Percentiles rank a stretch among this genome's conserved stretches.
phyloP scores from a whole-genome alignment of 2,113 vertebrate genomes.

The Otis tarda region DNA sequence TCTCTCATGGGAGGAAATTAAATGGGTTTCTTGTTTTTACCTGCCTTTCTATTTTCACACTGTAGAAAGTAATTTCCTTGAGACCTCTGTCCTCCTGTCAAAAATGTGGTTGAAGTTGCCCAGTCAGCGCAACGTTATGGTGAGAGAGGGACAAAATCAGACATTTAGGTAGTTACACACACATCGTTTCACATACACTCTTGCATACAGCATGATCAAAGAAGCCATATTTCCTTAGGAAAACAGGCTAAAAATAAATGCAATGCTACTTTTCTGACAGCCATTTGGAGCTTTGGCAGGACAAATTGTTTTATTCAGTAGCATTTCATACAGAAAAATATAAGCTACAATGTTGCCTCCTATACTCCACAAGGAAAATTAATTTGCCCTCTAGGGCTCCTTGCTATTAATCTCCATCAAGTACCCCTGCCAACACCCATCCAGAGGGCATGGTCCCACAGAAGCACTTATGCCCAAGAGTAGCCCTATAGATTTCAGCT shows the following conservation, averaged over 20 bases:
- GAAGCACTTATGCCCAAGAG: not conserved
- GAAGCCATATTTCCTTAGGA: slow-evolving; percentile 38
- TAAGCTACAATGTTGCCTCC: not conserved
- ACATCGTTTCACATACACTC: not conserved
- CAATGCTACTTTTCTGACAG: slow-evolving; percentile 27
- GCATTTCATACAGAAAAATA: slow-evolving; percentile 10
- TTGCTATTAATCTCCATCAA: slow-evolving; percentile 46
- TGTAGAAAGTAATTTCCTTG: slow-evolving; percentile 14
- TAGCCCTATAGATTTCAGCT: not conserved
- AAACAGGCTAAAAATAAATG: slow-evolving; percentile 36
- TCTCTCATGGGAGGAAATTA: not conserved
- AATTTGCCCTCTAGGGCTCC: slow-evolving; percentile 17
- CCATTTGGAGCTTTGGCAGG: slow-evolving; percentile 15
- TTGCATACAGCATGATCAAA: slow-evolving; percentile 2
- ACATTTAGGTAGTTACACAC: not conserved
- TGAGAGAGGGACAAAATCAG: slow-evolving; percentile 6
- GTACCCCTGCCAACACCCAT: not conserved
- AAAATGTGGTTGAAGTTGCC: not conserved
- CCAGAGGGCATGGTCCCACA: not conserved
- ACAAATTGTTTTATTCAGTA: slow-evolving; percentile 33
- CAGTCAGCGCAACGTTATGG: not conserved
- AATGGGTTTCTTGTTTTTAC: slow-evolving; percentile 13
- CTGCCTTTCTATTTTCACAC: slow-evolving; percentile 7
- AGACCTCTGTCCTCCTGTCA: slow-evolving; percentile 10
- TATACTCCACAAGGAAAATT: slow-evolving; percentile 7